Evolutionary conservation across 2,113 vertebrate species (phyloP).

Genomic region (Etia nguti): DNA sequence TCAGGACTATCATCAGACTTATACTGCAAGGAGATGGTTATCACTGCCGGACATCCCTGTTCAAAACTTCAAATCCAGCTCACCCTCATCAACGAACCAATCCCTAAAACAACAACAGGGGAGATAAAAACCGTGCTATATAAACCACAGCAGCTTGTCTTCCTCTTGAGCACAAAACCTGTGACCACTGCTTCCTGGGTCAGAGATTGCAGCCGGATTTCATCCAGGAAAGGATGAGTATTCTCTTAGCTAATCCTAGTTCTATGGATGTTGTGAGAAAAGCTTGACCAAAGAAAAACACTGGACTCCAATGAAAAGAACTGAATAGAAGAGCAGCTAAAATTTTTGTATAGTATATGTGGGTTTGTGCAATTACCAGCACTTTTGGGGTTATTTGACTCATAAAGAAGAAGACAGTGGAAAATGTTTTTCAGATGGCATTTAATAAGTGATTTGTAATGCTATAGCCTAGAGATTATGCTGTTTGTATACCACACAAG

Average conservation of each 20-base stretch:
- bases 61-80: conserved; percentile 45
- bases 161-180: conserved; percentile 62
- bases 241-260: conserved; percentile 56
- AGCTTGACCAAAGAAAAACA: conserved; percentile 17
- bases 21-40: conserved; percentile 56
- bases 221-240: conserved; percentile 64
- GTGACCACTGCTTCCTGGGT: conserved; percentile 44
- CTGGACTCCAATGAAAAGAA: not conserved
- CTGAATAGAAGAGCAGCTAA: conserved; percentile 1
- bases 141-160: conserved; percentile 66
- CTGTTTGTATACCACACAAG: conserved; percentile 52
- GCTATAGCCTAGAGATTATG: conserved; percentile 52
- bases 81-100: conserved; percentile 47
- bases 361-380: not conserved
- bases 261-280: conserved; percentile 43
- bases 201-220: conserved; percentile 57
- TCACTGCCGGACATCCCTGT: conserved; percentile 58
- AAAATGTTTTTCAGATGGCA: conserved; percentile 31
- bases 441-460: conserved; percentile 54
- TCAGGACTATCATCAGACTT: conserved; percentile 27
- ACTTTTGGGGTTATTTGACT: conserved; percentile 3
- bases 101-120: conserved; percentile 64
- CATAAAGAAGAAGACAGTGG: conserved; percentile 1
- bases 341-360: not conserved
- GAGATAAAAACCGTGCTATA: conserved; percentile 62